Conservation (phyloP, 2,113 vertebrate species). For the Lasiurus borealis region DNA sequence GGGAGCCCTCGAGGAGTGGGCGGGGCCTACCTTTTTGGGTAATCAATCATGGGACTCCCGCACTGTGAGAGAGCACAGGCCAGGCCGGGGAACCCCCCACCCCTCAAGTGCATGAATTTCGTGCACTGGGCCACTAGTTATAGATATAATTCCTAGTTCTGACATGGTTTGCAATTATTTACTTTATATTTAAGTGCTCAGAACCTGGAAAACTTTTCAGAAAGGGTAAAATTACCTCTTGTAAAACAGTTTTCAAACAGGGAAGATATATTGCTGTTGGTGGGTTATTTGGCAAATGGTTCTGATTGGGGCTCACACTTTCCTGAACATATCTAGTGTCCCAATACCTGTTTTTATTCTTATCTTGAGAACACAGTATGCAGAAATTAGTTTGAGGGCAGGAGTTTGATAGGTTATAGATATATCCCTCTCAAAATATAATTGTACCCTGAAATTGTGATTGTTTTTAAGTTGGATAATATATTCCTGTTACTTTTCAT, state of each 20-base stretch:
- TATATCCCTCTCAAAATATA: neutral
- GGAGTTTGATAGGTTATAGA: neutral
- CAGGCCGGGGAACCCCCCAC: no score
- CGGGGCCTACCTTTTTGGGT: no score
- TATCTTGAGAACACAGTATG: neutral
- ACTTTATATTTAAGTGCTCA: constrained; percentile 10
- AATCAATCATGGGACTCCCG: no score
- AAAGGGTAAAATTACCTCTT: neutral
- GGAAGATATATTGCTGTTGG: neutral
- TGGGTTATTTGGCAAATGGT: neutral
- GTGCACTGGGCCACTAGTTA: no score
- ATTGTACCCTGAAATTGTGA: neutral
- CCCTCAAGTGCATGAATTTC: no score
- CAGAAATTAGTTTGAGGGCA: constrained; percentile 22
- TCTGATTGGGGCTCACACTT: neutral
- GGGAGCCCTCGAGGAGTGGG: no score
- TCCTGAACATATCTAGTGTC: neutral
- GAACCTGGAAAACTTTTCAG: constrained; percentile 46
- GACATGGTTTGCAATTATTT: constrained; percentile 29
- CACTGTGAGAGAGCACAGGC: no score
- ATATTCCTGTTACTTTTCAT: constrained; percentile 14
- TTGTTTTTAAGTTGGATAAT: constrained; percentile 12
- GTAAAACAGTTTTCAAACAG: neutral
- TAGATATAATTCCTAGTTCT: neutral
- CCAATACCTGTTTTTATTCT: constrained; percentile 25